A percentile compares a stretch with the other conserved stretches of the same genome.
Evolutionary conservation across 2,888 invertebrate genomes (phyloP).

Genomic region (Ypsolopha sequella): DNA sequence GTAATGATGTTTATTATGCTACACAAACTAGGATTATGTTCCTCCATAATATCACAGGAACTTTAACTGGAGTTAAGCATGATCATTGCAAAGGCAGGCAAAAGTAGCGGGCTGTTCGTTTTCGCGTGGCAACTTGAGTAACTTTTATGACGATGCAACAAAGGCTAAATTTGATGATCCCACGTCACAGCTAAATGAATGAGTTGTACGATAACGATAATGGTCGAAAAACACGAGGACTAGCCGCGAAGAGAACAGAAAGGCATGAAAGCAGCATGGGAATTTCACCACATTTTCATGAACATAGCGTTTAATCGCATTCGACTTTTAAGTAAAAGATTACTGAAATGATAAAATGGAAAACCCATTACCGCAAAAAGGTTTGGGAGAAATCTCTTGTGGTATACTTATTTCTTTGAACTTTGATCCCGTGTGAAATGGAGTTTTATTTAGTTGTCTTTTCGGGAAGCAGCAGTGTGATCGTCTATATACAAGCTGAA

Average conservation of each 20-base stretch:
- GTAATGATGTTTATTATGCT: no score
- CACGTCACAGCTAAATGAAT: not conserved
- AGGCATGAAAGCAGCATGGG: not conserved
- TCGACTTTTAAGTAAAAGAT: no score
- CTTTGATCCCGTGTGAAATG: no score
- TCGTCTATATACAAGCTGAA: no score
- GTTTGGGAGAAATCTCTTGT: constrained; percentile 12
- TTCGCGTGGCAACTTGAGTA: not conserved
- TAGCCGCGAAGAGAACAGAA: not conserved
- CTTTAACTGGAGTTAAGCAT: not conserved
- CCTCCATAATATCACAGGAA: not conserved
- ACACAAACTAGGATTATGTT: not conserved
- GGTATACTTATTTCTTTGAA: constrained; percentile 7
- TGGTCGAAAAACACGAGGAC: not conserved
- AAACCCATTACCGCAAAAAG: constrained; percentile 6
- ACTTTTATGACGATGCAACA: not conserved
- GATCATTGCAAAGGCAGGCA: not conserved
- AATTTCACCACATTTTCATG: not conserved
- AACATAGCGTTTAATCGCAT: no score
- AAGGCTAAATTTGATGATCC: not conserved
- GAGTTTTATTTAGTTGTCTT: no score
- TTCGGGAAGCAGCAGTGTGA: no score
- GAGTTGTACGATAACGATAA: not conserved
- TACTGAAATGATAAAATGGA: not conserved
- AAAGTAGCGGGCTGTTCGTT: not conserved